A percentile compares a stretch with the other conserved stretches of the same genome.
These are phyloP conservation scores for Corythornis vintsioides DNA, from an alignment of 2,113 vertebrate genomes.

Conservation along the genomic window DNA sequence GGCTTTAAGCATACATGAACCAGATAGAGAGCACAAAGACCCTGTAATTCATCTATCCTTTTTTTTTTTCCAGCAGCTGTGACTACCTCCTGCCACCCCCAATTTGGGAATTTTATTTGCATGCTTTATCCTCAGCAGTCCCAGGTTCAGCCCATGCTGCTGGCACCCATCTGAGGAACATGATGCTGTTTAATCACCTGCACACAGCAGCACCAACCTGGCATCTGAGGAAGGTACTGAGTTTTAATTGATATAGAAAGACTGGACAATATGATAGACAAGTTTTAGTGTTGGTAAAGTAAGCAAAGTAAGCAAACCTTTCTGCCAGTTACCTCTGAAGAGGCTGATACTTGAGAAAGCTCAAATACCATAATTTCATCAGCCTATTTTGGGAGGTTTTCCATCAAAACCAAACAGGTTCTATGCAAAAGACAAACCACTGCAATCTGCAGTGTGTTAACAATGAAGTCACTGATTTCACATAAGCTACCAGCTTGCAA, in stretches of 20 bases:
- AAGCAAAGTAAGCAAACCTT: background rate
- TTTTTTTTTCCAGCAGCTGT: background rate
- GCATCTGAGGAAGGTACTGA: background rate
- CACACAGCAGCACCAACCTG: background rate
- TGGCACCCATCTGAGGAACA: background rate
- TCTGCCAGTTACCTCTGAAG: background rate
- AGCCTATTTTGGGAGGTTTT: background rate
- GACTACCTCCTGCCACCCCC: background rate
- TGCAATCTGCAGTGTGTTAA: background rate
- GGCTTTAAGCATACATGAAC: background rate
- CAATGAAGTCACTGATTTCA: background rate
- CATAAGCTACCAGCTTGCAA: background rate
- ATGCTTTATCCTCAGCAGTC: background rate
- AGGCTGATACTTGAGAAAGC: background rate
- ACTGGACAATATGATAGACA: background rate
- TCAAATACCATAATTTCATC: background rate
- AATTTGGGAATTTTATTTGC: background rate
- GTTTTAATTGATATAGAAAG: background rate
- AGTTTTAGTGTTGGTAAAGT: background rate
- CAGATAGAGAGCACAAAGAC: background rate
- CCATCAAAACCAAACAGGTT: background rate
- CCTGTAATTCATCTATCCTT: background rate
- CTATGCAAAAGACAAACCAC: background rate
- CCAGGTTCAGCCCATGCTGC: background rate
- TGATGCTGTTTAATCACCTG: background rate